Evolutionary conservation across 2,888 invertebrate genomes (phyloP).

Genomic region (Hyles lineata): DNA sequence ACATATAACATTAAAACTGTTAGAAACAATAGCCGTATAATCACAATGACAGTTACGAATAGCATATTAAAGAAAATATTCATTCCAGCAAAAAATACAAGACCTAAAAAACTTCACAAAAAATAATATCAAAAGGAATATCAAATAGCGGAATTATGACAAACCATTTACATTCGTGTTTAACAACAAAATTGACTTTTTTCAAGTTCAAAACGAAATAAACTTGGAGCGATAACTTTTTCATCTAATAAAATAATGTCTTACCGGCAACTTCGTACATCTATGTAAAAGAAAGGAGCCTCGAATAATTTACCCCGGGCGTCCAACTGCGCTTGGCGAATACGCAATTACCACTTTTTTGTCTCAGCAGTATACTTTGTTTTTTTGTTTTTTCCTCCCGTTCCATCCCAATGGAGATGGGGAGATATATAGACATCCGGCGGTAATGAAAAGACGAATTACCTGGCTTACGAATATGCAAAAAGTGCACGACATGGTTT

Average conservation of each 20-base stretch:
- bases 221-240: conserved; percentile 30
- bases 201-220: conserved; percentile 23
- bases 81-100: not conserved
- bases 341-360: conserved; percentile 73
- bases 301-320: conserved; percentile 64
- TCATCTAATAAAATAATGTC: conserved; percentile 40
- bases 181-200: conserved; percentile 26
- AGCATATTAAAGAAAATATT: not conserved
- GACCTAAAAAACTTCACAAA: not conserved
- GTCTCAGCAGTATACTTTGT: conserved; percentile 58
- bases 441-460: conserved; percentile 28
- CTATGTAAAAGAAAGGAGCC: conserved; percentile 49
- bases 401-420: conserved; percentile 46
- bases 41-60: not conserved
- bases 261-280: conserved; percentile 47
- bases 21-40: not conserved
- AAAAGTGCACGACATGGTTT: not conserved
- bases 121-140: conserved; percentile 7
- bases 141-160: conserved; percentile 15
- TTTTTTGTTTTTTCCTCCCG: conserved; percentile 52
- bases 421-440: conserved; percentile 42
- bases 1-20: not conserved
- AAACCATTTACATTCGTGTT: conserved; percentile 27
- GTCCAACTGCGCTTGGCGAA: conserved; percentile 65
- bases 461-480: conserved; percentile 1